Conservation (phyloP, 2,797 vertebrate species). For the Manis crassicaudata region DNA sequence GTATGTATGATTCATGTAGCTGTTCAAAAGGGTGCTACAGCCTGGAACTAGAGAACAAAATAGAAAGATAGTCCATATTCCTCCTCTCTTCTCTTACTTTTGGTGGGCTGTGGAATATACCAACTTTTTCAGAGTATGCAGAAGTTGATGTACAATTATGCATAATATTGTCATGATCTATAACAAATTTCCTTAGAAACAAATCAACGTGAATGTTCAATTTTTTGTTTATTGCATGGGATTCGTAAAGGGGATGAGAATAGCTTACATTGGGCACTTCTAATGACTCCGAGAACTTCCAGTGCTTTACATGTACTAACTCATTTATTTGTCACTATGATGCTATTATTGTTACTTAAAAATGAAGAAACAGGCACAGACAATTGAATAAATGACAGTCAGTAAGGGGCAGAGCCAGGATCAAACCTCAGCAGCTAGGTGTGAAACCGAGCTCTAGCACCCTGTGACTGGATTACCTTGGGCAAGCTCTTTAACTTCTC, state of each 20-base stretch:
- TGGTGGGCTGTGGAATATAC: neutral
- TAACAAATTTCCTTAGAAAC: neutral
- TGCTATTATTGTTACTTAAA: neutral
- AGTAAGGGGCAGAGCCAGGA: neutral
- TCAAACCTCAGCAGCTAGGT: neutral
- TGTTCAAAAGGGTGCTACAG: neutral
- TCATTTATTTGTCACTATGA: neutral
- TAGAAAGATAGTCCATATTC: neutral
- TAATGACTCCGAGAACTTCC: neutral
- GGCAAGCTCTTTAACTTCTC: neutral
- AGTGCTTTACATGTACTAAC: neutral
- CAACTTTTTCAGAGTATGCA: neutral
- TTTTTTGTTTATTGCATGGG: neutral
- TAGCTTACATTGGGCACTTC: neutral
- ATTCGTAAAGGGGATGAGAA: neutral
- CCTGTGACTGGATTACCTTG: neutral
- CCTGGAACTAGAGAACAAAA: neutral
- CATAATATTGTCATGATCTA: neutral
- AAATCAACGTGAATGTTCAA: neutral
- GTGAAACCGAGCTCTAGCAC: neutral
- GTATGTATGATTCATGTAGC: neutral
- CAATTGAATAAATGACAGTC: neutral
- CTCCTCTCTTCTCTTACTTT: neutral
- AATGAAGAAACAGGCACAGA: neutral
- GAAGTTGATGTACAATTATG: neutral